These are phyloP conservation scores for Noctua janthina DNA, from an alignment of 2,888 invertebrate genomes.

Conservation along the genomic window DNA sequence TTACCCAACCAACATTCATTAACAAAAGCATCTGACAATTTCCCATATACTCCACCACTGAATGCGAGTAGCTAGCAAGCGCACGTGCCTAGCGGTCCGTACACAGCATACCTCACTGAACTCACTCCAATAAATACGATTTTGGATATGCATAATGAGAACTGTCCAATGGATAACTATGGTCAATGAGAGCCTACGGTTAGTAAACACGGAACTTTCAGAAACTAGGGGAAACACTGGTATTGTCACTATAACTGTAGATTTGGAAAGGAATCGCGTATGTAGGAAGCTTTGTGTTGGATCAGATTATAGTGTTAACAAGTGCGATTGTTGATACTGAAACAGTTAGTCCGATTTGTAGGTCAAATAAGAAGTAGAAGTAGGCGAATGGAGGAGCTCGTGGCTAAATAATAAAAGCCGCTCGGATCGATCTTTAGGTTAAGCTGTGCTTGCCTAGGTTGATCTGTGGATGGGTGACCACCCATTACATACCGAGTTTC, in stretches of 20 bases:
- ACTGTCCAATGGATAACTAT: constrained; percentile 60
- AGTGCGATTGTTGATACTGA: constrained; percentile 9
- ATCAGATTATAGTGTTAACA: constrained; percentile 4
- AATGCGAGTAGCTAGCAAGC: constrained; percentile 54
- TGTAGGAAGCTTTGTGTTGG: constrained; percentile 34
- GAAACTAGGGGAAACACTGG: constrained; percentile 49
- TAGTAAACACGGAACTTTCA: constrained; percentile 64
- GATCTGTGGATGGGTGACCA: no score
- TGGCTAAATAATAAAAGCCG: no score
- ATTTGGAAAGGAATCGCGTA: constrained; percentile 46
- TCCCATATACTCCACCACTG: constrained; percentile 55
- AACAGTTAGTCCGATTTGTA: background rate
- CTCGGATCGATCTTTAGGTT: no score
- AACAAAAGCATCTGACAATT: constrained; percentile 34
- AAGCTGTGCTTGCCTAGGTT: no score
- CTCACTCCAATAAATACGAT: constrained; percentile 67
- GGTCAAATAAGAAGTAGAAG: background rate
- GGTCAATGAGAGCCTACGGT: constrained; percentile 65
- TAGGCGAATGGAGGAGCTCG: no score
- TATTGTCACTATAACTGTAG: constrained; percentile 47
- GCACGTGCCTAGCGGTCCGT: constrained; percentile 64
- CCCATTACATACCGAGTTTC: no score
- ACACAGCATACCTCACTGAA: constrained; percentile 61
- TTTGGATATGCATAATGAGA: constrained; percentile 70
- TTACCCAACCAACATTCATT: background rate